phyloP scores from a whole-genome alignment of 2,113 vertebrate species.

The Cichladusa arquata region DNA sequence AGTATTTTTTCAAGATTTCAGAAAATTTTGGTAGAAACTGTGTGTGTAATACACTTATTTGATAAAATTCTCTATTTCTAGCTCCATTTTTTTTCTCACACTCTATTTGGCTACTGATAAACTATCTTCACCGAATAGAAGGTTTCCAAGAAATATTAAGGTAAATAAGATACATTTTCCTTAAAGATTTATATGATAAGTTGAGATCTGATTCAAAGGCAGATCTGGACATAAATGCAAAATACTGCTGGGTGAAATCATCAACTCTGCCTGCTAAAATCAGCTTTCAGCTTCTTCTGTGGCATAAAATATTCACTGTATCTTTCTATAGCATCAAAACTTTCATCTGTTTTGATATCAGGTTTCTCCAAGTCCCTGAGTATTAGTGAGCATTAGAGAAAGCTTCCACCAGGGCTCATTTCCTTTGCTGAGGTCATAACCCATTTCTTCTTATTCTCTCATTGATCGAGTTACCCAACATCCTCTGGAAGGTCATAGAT shows the following conservation, averaged over 20 bases:
- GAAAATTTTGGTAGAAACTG: not conserved
- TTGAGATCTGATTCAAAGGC: not conserved
- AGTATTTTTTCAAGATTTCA: slow-evolving; percentile 15
- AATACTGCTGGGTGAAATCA: not conserved
- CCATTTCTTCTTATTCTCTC: slow-evolving; percentile 23
- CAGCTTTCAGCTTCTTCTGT: not conserved
- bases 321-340: not conserved
- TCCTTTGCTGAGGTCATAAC: slow-evolving; percentile 17
- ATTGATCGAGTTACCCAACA: not conserved
- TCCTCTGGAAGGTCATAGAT: not conserved
- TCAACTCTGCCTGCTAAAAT: not conserved
- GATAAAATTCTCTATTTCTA: not conserved
- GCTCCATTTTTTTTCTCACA: not conserved
- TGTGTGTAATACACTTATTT: not conserved
- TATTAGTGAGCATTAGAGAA: slow-evolving; percentile 39
- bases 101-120: not conserved
- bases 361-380: not conserved
- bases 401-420: not conserved
- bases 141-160: not conserved
- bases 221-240: not conserved
- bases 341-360: slow-evolving; percentile 1
- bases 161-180: not conserved
- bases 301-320: not conserved
- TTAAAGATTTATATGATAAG: not conserved
- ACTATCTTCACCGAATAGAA: not conserved